These are phyloP conservation scores for Euborellia annulipes DNA, from an alignment of 1,140 invertebrate species.

Conservation along the genomic window DNA sequence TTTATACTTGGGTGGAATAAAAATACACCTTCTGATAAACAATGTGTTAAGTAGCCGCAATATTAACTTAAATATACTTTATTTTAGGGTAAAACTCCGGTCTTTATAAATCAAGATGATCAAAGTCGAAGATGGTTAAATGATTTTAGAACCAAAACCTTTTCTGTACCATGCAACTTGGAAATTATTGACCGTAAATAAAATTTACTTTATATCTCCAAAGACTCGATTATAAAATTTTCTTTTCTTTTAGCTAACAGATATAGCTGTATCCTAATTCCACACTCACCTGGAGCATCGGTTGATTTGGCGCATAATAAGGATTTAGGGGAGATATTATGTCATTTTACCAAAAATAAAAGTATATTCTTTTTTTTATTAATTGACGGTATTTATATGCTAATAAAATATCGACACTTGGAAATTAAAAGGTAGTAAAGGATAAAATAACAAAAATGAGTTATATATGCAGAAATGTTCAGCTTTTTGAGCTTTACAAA, in stretches of 20 bases:
- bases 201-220: too few species aligned
- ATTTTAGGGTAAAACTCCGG: constrained; percentile 11
- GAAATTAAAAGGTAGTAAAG: too few species aligned
- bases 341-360: constrained; percentile 11
- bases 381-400: too few species aligned
- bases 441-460: too few species aligned
- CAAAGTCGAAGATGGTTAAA: constrained; percentile 13
- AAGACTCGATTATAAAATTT: neutral
- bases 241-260: constrained; percentile 23
- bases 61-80: constrained; percentile 1
- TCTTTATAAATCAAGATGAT: constrained; percentile 13
- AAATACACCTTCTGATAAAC: neutral
- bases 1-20: neutral
- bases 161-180: constrained; percentile 11
- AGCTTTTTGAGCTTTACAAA: too few species aligned
- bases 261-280: constrained; percentile 29
- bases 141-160: constrained; percentile 13
- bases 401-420: too few species aligned
- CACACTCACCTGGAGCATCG: constrained; percentile 27
- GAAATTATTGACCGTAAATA: constrained; percentile 13
- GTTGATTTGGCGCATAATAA: constrained; percentile 24
- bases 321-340: constrained; percentile 19
- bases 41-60: constrained; percentile 2
- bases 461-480: too few species aligned
- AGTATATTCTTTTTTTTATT: constrained; percentile 5